Conservation (phyloP, 2,888 invertebrate genomes). For the Cantharis lateralis region DNA sequence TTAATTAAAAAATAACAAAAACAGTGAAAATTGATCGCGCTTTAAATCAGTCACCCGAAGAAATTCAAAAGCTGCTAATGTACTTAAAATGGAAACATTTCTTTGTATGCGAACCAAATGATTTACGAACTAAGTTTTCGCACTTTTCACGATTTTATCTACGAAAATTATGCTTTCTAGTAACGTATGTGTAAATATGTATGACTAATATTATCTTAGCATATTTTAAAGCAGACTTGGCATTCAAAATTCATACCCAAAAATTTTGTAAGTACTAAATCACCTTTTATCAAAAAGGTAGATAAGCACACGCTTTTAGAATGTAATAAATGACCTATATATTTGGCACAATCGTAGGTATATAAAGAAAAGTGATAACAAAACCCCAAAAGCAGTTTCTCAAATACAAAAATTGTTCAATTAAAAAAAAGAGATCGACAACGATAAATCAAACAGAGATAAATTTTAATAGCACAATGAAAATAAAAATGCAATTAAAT, state of each 20-base stretch:
- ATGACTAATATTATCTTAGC: constrained; percentile 1
- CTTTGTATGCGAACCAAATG: background rate
- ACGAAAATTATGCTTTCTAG: constrained; percentile 11
- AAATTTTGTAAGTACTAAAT: background rate
- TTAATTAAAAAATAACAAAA: background rate
- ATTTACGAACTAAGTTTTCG: constrained; percentile 9
- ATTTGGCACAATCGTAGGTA: background rate
- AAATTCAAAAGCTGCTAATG: background rate
- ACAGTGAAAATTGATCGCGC: background rate
- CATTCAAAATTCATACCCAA: background rate
- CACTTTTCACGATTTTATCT: constrained; percentile 16
- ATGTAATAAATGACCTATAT: constrained; percentile 2
- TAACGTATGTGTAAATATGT: constrained; percentile 10
- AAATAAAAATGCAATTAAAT: background rate
- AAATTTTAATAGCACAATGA: background rate
- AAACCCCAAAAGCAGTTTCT: background rate
- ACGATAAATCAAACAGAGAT: background rate
- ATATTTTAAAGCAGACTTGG: background rate
- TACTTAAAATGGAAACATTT: background rate
- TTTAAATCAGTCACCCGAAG: background rate
- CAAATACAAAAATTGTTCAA: background rate
- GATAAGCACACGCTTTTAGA: background rate
- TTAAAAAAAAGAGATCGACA: background rate
- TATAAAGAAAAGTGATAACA: background rate
- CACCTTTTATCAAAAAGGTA: background rate